phyloP scores from a whole-genome alignment of 2,113 vertebrate genomes.

The Girardinichthys multiradiatus region DNA sequence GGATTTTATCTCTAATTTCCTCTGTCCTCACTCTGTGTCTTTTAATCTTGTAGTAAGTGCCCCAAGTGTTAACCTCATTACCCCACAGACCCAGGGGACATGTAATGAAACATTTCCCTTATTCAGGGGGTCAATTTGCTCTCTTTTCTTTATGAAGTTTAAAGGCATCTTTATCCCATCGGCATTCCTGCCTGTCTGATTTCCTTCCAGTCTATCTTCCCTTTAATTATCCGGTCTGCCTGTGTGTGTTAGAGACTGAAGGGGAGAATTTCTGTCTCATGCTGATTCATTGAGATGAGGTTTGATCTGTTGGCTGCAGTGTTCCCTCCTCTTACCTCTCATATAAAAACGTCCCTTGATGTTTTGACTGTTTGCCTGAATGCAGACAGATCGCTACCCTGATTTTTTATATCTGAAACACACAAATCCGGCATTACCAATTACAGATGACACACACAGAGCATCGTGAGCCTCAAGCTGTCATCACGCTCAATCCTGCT shows the following conservation, averaged over 20 bases:
- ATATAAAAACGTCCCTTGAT: slow-evolving; percentile 26
- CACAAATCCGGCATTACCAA: slow-evolving; percentile 66
- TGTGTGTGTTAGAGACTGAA: slow-evolving; percentile 27
- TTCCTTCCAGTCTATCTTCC: slow-evolving; percentile 35
- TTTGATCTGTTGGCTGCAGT: slow-evolving; percentile 63
- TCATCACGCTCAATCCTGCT: slow-evolving; percentile 59
- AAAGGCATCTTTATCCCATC: slow-evolving; percentile 63
- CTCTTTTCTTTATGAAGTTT: slow-evolving; percentile 67
- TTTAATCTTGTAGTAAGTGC: slow-evolving; percentile 59
- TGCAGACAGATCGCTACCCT: slow-evolving; percentile 56
- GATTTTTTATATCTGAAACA: slow-evolving; percentile 54
- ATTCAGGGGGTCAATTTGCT: slow-evolving; percentile 74
- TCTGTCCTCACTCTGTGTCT: slow-evolving; percentile 26
- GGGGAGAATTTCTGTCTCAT: slow-evolving; percentile 30
- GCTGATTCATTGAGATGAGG: slow-evolving; percentile 53
- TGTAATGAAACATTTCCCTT: slow-evolving; percentile 75
- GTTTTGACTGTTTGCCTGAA: slow-evolving; percentile 56
- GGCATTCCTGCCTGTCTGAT: slow-evolving; percentile 50
- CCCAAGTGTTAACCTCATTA: slow-evolving; percentile 74
- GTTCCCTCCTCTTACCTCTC: slow-evolving; percentile 31
- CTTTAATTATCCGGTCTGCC: slow-evolving; percentile 60
- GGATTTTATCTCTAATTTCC: slow-evolving; percentile 36
- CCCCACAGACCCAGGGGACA: slow-evolving; percentile 50
- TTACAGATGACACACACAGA: slow-evolving; percentile 62
- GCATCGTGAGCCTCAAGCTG: slow-evolving; percentile 48